These are phyloP conservation scores for Phrixothrix hirtus DNA, from an alignment of 2,888 invertebrate species.

Conservation along the genomic window DNA sequence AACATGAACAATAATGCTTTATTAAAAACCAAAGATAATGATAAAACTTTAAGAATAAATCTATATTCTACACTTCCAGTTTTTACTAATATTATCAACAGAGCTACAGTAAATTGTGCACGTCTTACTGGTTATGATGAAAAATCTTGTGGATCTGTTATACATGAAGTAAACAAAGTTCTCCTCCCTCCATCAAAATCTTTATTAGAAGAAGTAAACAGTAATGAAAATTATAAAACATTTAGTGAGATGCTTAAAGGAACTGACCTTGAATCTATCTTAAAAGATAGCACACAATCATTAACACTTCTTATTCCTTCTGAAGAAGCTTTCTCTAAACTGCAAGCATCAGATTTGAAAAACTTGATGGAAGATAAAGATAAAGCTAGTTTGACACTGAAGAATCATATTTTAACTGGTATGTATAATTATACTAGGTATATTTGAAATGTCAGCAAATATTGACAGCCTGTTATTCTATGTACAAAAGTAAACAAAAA, in stretches of 20 bases:
- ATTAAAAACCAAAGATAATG: slow-evolving; percentile 57
- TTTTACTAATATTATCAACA: slow-evolving; percentile 61
- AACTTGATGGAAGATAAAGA: slow-evolving; percentile 57
- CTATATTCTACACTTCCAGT: slow-evolving; percentile 63
- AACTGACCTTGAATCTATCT: slow-evolving; percentile 58
- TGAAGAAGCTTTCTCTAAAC: slow-evolving; percentile 60
- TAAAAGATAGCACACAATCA: slow-evolving; percentile 55
- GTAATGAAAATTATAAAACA: slow-evolving; percentile 55
- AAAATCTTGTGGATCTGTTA: slow-evolving; percentile 68
- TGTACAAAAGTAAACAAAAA: background rate
- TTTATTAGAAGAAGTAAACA: slow-evolving; percentile 58
- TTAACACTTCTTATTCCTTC: slow-evolving; percentile 64
- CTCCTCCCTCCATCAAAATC: slow-evolving; percentile 59
- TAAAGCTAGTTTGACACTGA: slow-evolving; percentile 57
- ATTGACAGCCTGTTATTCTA: no score
- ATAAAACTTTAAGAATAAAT: slow-evolving; percentile 61
- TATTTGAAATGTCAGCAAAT: no score
- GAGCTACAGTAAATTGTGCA: slow-evolving; percentile 71
- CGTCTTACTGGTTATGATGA: slow-evolving; percentile 64
- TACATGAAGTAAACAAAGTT: slow-evolving; percentile 68
- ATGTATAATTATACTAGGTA: no score
- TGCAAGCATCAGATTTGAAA: slow-evolving; percentile 57
- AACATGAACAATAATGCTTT: slow-evolving; percentile 61
- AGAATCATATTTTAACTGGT: slow-evolving; percentile 61
- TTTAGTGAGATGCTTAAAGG: slow-evolving; percentile 55